Base-by-base conservation (phyloP, 2,113 vertebrate genomes). In the Chamaetylas fuelleborni region DNA sequence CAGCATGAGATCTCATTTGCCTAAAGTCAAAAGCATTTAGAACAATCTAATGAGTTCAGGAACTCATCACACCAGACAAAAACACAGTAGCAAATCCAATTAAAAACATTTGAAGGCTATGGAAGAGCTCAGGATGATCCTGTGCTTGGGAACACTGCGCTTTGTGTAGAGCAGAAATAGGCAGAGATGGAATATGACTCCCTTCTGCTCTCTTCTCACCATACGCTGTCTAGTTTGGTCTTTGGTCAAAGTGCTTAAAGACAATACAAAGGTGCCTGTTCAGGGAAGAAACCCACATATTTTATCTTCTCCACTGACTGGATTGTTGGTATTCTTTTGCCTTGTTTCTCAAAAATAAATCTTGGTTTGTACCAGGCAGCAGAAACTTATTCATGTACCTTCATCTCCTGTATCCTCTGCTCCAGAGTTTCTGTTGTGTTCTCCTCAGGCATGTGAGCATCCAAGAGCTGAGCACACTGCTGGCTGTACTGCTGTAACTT, bases 401-500 rank as follows among this genome's bases (percentile, higher is more conserved):
- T 97, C 47, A 98, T n/a, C 22, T 94, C 92, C 84, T 86, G 90
- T 20, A 98, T 89, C 83, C 92, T 98, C 24, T 42, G 89, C 5
- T 95, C 86, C 65, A 98, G 88, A 50, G 86, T 96, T 93, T 98
- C 98, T 14, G 11, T 60, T 2, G 77, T 77, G 94, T 78, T 95
- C 62, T 98, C 93, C 40, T 97, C 96, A 20, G 92, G 94, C 7
- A 96, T 4, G 0, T 80, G 90, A 50, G 84, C 88, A 45, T 92
- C 95, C 84, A 97, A 53, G 15, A 98, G 95, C 23, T 88, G 93
- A 6, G 71, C 23, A n/a, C 95, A 96, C 14, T 98, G 98, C 1
- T 94, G 96, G 94, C 98, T 97, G 31, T 97, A 95, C 34, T 95
- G 87, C 48, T 96, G 62, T 28, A 99, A 94, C 58, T 60, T 96